phyloP scores from a whole-genome alignment of 2,888 invertebrate species.

The Patella caerulea region DNA sequence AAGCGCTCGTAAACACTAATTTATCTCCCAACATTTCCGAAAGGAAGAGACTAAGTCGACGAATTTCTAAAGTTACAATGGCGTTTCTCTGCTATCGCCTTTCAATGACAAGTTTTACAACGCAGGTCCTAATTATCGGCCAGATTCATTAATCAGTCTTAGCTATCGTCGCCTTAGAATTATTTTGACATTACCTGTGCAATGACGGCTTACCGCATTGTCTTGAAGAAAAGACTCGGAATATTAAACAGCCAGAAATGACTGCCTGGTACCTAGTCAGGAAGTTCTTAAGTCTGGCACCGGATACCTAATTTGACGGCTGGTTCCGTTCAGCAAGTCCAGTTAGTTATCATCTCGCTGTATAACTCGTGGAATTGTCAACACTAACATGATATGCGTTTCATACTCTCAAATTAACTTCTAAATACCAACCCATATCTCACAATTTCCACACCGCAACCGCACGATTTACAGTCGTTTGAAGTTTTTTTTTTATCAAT shows the following conservation, averaged over 20 bases:
- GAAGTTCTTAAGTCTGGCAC: constrained; percentile 1
- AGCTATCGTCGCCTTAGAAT: constrained; percentile 2
- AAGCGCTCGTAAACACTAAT: constrained; percentile 7
- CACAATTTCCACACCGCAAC: too few relatives aligned
- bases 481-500: too few relatives aligned
- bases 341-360: too few relatives aligned
- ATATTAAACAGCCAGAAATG: constrained; percentile 5
- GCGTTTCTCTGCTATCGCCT: background rate
- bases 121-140: background rate
- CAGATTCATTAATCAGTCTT: constrained; percentile 6
- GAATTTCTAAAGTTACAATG: constrained; percentile 7
- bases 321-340: background rate
- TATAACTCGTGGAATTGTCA: too few relatives aligned
- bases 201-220: background rate
- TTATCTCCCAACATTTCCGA: constrained; percentile 5
- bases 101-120: constrained; percentile 7
- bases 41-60: background rate
- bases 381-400: too few relatives aligned
- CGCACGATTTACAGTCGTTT: too few relatives aligned
- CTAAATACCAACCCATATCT: too few relatives aligned
- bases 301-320: constrained; percentile 2
- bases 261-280: background rate
- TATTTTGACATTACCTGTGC: constrained; percentile 10
- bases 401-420: too few relatives aligned
- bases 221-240: background rate